Percentiles rank a stretch among this genome's conserved stretches.
Conservation (phyloP, 1,140 invertebrate species). For the Theocolax elegans region DNA sequence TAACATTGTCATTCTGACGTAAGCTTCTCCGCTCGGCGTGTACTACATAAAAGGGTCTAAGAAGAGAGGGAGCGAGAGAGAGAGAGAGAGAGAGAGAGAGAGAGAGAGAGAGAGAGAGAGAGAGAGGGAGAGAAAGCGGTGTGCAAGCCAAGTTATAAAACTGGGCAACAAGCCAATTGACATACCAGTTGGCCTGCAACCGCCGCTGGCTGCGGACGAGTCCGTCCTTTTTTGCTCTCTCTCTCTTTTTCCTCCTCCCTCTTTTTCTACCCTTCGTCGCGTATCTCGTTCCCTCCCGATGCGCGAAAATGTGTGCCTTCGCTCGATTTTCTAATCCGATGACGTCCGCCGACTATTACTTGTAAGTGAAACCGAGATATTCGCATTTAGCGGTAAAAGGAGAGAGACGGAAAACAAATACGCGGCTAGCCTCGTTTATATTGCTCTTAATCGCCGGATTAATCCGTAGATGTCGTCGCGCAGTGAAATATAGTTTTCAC, state of each 20-base stretch:
- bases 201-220: constrained; percentile 57
- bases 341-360: constrained; percentile 59
- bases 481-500: too few relatives aligned
- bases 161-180: constrained; percentile 68
- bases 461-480: not conserved
- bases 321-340: constrained; percentile 56
- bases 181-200: constrained; percentile 65
- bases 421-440: constrained; percentile 9
- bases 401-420: not conserved
- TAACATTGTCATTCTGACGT: constrained; percentile 48
- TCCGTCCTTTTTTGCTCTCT: constrained; percentile 14
- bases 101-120: not conserved
- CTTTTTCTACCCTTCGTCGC: not conserved
- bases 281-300: not conserved
- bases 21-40: constrained; percentile 36
- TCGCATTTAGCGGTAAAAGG: not conserved
- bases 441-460: constrained; percentile 37
- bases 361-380: constrained; percentile 45
- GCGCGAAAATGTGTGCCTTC: constrained; percentile 40
- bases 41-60: constrained; percentile 16
- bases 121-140: constrained; percentile 23
- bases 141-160: constrained; percentile 62
- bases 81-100: constrained; percentile 34
- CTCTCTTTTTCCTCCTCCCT: not conserved
- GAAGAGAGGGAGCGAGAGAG: constrained; percentile 13